phyloP scores from a whole-genome alignment of 2,888 invertebrate species.

The Pandemis cinnamomeana region DNA sequence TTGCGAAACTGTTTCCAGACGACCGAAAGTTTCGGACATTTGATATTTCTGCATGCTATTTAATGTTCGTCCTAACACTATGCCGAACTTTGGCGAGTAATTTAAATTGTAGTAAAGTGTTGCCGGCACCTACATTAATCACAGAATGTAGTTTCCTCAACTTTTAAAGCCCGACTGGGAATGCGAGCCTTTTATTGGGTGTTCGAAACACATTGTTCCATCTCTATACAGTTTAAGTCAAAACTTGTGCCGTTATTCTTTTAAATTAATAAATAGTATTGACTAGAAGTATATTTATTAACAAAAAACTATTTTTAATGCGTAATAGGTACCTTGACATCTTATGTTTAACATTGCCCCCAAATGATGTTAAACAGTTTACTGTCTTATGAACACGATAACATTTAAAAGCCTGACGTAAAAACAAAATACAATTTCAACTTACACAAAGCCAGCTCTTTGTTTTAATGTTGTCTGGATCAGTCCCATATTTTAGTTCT shows the following conservation, averaged over 20 bases:
- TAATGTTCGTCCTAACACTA: conserved; percentile 33
- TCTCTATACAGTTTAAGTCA: not conserved
- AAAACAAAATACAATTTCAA: not conserved
- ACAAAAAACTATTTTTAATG: not conserved
- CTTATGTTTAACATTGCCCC: too few species aligned
- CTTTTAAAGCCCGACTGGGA: conserved; percentile 11
- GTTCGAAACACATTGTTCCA: not conserved
- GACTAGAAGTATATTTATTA: not conserved
- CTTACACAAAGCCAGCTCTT: not conserved
- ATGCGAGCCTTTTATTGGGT: not conserved
- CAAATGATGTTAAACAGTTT: too few species aligned
- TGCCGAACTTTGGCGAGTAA: conserved; percentile 47
- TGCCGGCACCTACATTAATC: conserved; percentile 38
- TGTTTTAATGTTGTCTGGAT: not conserved
- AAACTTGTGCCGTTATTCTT: not conserved
- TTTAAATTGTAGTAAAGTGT: conserved; percentile 51
- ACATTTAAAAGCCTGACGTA: too few species aligned
- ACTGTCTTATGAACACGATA: too few species aligned
- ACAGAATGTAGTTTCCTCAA: conserved; percentile 15
- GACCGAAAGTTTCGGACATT: conserved; percentile 65
- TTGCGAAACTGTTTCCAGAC: conserved; percentile 65
- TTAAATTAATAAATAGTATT: not conserved
- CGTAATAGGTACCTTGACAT: too few species aligned
- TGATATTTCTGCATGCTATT: conserved; percentile 59
- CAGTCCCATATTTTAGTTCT: not conserved